These are phyloP conservation scores for Heliconius ethilla DNA, from an alignment of 2,888 invertebrate genomes.

Conservation along the genomic window DNA sequence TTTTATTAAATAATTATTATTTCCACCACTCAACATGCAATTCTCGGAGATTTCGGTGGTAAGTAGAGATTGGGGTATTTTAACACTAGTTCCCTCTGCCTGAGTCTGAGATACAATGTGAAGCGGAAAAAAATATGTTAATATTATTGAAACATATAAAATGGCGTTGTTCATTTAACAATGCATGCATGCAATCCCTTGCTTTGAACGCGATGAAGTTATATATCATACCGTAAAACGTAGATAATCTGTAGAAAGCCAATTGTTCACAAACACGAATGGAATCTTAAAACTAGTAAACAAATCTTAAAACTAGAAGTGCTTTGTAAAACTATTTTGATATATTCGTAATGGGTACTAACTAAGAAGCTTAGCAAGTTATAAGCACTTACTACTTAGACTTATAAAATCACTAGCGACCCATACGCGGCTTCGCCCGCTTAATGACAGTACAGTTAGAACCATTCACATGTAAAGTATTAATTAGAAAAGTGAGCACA, in stretches of 20 bases:
- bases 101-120: no score
- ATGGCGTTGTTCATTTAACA: background rate
- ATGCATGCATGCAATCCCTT: background rate
- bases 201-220: background rate
- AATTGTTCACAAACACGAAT: constrained; percentile 1
- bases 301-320: background rate
- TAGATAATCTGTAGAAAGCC: background rate
- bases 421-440: background rate
- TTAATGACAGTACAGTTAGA: background rate
- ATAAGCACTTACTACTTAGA: background rate
- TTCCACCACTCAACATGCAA: no score
- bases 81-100: no score
- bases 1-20: no score
- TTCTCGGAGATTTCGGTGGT: no score
- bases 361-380: background rate
- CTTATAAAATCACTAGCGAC: background rate
- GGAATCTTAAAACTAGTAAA: background rate
- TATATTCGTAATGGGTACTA: background rate
- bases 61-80: no score
- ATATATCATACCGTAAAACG: background rate
- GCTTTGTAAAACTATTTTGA: background rate
- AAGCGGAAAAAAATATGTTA: no score
- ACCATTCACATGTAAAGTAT: background rate
- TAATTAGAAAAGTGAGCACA: background rate
- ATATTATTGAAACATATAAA: no score